Evolutionary conservation across 1,140 invertebrate species (phyloP).

Genomic region (Saccostrea echinata): DNA sequence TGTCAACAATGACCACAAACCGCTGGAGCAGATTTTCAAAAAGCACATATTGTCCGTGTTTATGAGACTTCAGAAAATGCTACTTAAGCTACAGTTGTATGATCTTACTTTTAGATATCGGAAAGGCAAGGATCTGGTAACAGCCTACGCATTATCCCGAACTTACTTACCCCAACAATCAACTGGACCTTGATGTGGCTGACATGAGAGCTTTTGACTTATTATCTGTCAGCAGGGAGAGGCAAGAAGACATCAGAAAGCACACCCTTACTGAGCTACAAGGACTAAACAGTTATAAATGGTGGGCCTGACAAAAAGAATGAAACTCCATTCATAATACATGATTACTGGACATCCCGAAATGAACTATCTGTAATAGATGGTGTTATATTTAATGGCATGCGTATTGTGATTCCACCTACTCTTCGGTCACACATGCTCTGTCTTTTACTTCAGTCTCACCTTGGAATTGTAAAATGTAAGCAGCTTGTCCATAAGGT

Average conservation of each 20-base stretch:
- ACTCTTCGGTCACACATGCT: conserved; percentile 43
- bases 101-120: conserved; percentile 53
- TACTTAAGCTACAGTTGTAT: conserved; percentile 64
- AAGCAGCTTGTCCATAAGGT: conserved; percentile 50
- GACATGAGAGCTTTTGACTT: background rate
- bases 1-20: conserved; percentile 74
- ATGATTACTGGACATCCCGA: conserved; percentile 45
- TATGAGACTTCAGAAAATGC: conserved; percentile 58
- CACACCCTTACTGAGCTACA: background rate
- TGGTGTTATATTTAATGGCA: conserved; percentile 45
- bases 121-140: conserved; percentile 53
- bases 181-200: background rate
- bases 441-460: conserved; percentile 41
- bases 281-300: background rate
- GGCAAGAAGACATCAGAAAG: background rate
- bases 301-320: conserved; percentile 43
- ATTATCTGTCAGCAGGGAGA: background rate
- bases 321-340: conserved; percentile 3
- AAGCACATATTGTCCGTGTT: conserved; percentile 57
- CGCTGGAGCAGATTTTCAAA: conserved; percentile 62
- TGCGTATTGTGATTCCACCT: conserved; percentile 43
- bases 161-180: conserved; percentile 10
- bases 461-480: conserved; percentile 51
- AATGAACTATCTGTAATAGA: conserved; percentile 45
- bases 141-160: conserved; percentile 49